Conservation (phyloP, 2,113 vertebrate species). For the Heliornis fulica region DNA sequence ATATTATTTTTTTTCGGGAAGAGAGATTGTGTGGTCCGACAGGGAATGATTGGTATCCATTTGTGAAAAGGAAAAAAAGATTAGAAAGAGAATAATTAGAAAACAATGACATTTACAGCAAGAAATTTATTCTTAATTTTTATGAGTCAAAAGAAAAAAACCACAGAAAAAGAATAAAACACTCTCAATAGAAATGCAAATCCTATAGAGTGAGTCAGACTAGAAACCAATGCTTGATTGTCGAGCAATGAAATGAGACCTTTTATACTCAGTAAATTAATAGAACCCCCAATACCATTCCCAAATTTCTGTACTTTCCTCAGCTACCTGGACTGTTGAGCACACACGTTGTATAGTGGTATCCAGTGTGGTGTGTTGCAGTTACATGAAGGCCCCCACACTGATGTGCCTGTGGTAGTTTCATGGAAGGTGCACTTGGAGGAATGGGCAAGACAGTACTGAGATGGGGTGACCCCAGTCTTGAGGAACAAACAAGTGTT, state of each 20-base stretch:
- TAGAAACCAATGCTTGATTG: neutral
- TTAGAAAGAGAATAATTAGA: slow-evolving; percentile 79
- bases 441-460: neutral
- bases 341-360: rapidly evolving
- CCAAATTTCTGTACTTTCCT: neutral
- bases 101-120: slow-evolving; percentile 78
- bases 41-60: slow-evolving; percentile 87
- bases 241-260: neutral
- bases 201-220: neutral
- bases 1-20: slow-evolving; percentile 74
- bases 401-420: neutral
- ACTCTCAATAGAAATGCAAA: neutral
- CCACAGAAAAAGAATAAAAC: slow-evolving; percentile 44
- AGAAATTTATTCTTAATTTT: slow-evolving; percentile 62
- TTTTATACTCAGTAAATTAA: neutral
- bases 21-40: slow-evolving; percentile 84
- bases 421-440: neutral
- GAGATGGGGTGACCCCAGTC: neutral
- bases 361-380: neutral
- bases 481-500: neutral
- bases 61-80: slow-evolving; percentile 79
- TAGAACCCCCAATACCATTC: rapidly evolving
- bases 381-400: neutral
- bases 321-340: neutral
- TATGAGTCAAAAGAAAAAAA: slow-evolving; percentile 65